A percentile compares a stretch with the other conserved stretches of the same genome.
Conservation (phyloP, 2,113 vertebrate species). For the Butorides virescens region DNA sequence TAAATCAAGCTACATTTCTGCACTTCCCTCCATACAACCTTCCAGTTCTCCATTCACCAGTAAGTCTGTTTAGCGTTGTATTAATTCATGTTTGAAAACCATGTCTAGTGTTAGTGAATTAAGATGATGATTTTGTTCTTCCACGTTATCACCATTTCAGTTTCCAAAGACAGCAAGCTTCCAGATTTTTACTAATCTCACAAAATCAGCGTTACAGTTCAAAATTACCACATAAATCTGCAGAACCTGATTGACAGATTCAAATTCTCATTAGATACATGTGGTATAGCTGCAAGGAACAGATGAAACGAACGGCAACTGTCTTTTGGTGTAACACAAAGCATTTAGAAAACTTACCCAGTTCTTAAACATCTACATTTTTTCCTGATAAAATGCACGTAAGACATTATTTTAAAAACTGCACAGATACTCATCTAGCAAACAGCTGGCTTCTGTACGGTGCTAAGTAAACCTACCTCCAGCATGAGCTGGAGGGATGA, state of each 20-base stretch:
- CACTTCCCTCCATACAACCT: background rate
- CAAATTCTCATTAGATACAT: conserved; percentile 7
- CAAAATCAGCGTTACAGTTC: conserved; percentile 30
- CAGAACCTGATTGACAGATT: conserved; percentile 20
- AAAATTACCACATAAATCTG: conserved; percentile 8
- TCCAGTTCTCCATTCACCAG: conserved; percentile 19
- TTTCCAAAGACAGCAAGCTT: conserved; percentile 38
- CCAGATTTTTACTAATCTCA: conserved; percentile 29
- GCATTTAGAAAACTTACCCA: background rate
- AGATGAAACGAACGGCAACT: background rate
- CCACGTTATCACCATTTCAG: background rate
- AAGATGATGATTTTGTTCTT: conserved; percentile 9
- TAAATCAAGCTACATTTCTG: background rate
- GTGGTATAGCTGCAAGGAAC: conserved; percentile 6
- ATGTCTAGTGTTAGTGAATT: background rate
- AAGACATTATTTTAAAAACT: background rate
- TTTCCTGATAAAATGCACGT: background rate
- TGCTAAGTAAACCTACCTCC: background rate
- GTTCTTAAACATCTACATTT: background rate
- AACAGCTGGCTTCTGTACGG: background rate
- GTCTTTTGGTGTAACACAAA: background rate
- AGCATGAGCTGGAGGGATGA: background rate
- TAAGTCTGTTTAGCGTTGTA: background rate
- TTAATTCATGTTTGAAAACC: conserved; percentile 12
- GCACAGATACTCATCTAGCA: background rate